Conservation (phyloP, 2,888 invertebrate genomes). For the Drosophila affinis region DNA sequence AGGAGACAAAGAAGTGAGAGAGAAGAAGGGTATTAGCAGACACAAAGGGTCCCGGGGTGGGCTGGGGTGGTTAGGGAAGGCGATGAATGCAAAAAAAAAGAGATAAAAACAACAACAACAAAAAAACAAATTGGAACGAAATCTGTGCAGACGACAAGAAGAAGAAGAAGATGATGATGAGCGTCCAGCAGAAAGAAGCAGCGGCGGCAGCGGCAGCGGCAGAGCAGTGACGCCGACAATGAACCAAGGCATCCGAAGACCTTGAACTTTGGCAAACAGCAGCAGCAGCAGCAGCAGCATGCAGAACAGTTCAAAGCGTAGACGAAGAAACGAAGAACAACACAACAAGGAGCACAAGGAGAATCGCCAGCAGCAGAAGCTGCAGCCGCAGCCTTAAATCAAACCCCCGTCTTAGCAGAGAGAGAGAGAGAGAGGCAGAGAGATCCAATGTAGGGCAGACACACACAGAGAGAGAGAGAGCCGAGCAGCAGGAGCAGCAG, state of each 20-base stretch:
- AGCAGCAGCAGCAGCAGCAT: slow-evolving; percentile 40
- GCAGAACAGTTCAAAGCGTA: slow-evolving; percentile 29
- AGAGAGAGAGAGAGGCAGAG: not conserved
- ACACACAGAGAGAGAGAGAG: slow-evolving; percentile 16
- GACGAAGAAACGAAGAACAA: slow-evolving; percentile 27
- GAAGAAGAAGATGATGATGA: not conserved
- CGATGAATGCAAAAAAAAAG: slow-evolving; percentile 13
- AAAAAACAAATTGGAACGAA: slow-evolving; percentile 53
- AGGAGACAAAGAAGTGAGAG: slow-evolving; percentile 6
- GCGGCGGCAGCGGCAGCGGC: not conserved
- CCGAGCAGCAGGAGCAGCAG: slow-evolving; percentile 3
- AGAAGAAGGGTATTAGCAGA: slow-evolving; percentile 28
- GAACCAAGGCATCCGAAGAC: slow-evolving; percentile 57
- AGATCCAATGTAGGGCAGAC: slow-evolving; percentile 44
- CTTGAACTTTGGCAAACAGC: slow-evolving; percentile 66
- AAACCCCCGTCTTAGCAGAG: not conserved
- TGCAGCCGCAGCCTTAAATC: slow-evolving; percentile 30
- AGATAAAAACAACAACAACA: slow-evolving; percentile 1
- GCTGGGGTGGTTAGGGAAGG: not conserved
- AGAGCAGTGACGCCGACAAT: slow-evolving; percentile 32
- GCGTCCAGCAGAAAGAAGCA: slow-evolving; percentile 1
- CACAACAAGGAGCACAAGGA: not conserved
- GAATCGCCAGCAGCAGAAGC: slow-evolving; percentile 4
- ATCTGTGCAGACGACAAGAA: slow-evolving; percentile 48
- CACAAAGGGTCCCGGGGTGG: slow-evolving; percentile 41